Evolutionary conservation across 2,888 invertebrate species (phyloP).

Genomic region (Drosophila barbarae): DNA sequence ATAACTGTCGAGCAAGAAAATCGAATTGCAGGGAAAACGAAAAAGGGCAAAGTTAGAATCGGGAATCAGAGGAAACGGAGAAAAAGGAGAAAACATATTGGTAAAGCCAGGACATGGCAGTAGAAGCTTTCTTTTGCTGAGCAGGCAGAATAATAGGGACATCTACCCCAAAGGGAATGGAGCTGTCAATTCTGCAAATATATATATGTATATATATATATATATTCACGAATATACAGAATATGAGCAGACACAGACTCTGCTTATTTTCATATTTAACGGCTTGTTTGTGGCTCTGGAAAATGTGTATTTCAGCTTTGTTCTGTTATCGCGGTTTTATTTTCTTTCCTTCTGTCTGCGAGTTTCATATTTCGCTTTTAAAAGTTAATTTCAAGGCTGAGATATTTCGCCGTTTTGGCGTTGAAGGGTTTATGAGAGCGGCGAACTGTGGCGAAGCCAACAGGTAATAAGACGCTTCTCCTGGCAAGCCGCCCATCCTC

Average conservation of each 20-base stretch:
- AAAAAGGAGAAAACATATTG: constrained; percentile 40
- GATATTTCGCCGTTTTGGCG: constrained; percentile 48
- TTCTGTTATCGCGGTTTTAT: constrained; percentile 19
- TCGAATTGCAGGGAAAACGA: constrained; percentile 19
- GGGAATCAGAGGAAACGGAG: constrained; percentile 18
- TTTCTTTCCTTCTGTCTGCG: constrained; percentile 10
- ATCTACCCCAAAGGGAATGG: constrained; percentile 10
- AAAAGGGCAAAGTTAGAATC: constrained; percentile 10
- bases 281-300: constrained; percentile 50
- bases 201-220: background rate
- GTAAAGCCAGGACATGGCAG: constrained; percentile 14
- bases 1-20: constrained; percentile 40
- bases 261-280: constrained; percentile 57
- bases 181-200: constrained; percentile 34
- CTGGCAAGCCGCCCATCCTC: constrained; percentile 10
- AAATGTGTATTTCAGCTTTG: constrained; percentile 27
- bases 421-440: constrained; percentile 58
- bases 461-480: constrained; percentile 57
- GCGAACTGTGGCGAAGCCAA: constrained; percentile 52
- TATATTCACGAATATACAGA: background rate
- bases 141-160: constrained; percentile 33
- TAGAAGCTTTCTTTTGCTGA: constrained; percentile 36
- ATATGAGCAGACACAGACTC: constrained; percentile 24
- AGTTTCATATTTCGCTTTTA: constrained; percentile 55
- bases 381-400: constrained; percentile 76